Evolutionary conservation across 2,113 vertebrate species (phyloP).

Genomic region (Arenaria interpres): DNA sequence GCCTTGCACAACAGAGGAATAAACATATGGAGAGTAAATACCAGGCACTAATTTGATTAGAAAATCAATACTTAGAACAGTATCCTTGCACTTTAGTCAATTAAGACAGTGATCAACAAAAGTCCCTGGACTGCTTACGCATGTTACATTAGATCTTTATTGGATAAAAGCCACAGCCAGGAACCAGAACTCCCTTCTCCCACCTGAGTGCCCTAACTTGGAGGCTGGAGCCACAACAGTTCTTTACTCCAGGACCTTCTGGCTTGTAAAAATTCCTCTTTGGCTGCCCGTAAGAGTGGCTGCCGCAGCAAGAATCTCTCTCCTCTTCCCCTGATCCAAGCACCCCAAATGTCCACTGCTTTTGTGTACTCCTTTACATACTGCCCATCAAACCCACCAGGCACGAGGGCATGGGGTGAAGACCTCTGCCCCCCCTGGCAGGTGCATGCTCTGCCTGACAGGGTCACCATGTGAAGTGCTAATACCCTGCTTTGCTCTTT

Average conservation of each 20-base stretch:
- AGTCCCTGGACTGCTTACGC: background rate
- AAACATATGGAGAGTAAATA: conserved; percentile 23
- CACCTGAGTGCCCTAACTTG: background rate
- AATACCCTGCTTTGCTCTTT: background rate
- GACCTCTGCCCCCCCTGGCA: background rate
- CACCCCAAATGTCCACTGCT: accelerated
- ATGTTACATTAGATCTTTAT: background rate
- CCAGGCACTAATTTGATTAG: conserved; percentile 25
- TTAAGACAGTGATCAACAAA: conserved; percentile 32
- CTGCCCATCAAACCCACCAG: background rate
- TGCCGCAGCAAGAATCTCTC: background rate
- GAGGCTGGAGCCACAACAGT: background rate
- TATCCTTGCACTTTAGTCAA: conserved; percentile 27
- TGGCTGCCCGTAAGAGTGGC: background rate
- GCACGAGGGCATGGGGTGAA: accelerated
- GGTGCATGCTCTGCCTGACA: background rate
- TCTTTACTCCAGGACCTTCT: background rate
- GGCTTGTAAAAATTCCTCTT: background rate
- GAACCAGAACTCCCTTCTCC: background rate
- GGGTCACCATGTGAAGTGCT: background rate
- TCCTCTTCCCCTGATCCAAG: accelerated
- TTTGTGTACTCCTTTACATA: background rate
- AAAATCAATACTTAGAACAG: conserved; percentile 41
- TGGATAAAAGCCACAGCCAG: background rate
- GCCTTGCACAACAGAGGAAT: background rate